Base-by-base conservation (phyloP, 23 tunicate genomes). In the Styela plicata region DNA sequence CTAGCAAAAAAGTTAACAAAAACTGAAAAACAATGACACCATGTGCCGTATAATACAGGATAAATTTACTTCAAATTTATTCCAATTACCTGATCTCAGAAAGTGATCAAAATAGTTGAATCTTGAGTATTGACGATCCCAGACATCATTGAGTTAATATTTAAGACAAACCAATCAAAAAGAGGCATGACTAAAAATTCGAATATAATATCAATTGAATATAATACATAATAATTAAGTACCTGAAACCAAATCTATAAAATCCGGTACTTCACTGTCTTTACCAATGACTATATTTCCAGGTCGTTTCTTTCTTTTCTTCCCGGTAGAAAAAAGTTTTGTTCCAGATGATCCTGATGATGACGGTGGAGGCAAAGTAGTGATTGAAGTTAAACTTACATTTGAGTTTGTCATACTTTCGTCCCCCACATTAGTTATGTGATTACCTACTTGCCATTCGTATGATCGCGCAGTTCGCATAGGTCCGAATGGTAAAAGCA, bases 361-460 rank as follows among this genome's bases (percentile, higher is more conserved):
- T 2, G 87, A 81, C 5, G 83, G 34, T 18, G 84, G 83, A 3
- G 84, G 94, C 13, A 79, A 84, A 34, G 88, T 79, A 22, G 69
- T 30, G 37, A 89, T 84, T 25, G 97, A 89, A 22, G 94, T 62
- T 16, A 89, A 34, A 66, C 94, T 84, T 36, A 83, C 85, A 62
- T 88, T 88, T 7, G 92, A 88, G 20, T 82, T 85, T 2, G 87
- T 64, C 63, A 88, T 69, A 36, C 52, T 78, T 26, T 70, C 78
- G 32, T 76, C 67, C 52, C 28, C 27, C 0, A 34, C 37, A 57
- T 1, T 44, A 73, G 23, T 83, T 18, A 86, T 73, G 22, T 73
- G 85, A 70, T 86, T 80, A 13, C 84, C 81, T 33, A 86, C 94
- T 26, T 84, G 85, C 84, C 84, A 88, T 66, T 89, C 88, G 30